Evolutionary conservation across 2,113 vertebrate genomes (phyloP), one percentile per base, ranked within the genome.

Genomic region (Ariopsis seemanni): DNA sequence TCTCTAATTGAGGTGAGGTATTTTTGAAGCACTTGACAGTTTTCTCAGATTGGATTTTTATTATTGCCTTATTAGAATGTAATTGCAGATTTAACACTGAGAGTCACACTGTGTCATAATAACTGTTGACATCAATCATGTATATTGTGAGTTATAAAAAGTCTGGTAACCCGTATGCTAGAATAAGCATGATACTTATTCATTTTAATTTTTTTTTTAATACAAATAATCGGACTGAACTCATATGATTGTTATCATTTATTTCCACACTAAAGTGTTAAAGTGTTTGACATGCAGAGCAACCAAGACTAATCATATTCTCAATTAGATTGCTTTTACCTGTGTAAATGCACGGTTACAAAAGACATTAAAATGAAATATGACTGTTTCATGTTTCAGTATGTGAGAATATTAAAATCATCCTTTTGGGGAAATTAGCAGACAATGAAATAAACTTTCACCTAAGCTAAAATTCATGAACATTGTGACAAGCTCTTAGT

Each of bases 101-200:
- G 14, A 30, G 30, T 72, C 69, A 72, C 30, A 72, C 30, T 18
- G 69, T 30, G 69, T 42, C 69, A 42, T 42, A 42, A 18, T 7
- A 20, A 17, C 30, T 42, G 30, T 42, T 72, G 30, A 42, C 1
- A 2, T 42, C 69, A 34, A 42, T 72, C 34, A 72, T 72, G 30
- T 72, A 18, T 72, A 72, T 34, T 42, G 69, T 72, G 69, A 72
- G 69, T 72, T 75, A 75, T 50, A 50, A 75, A 22, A 75, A 8
- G 7, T 42, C 72, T 25, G 20, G 34, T 8, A 48, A 20, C 7
- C 42, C 25, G 42, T 85, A 50, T 50, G 55, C 20, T n/a, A 48
- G 57, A 50, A 75, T 74, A 85, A 85, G 71, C 69, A 60, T 75
- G 71, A n/a, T n/a, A 62, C 62, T 85, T 17, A 18, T 25, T 75